phyloP scores from a whole-genome alignment of 1,140 invertebrate genomes.

The Lineus longissimus region DNA sequence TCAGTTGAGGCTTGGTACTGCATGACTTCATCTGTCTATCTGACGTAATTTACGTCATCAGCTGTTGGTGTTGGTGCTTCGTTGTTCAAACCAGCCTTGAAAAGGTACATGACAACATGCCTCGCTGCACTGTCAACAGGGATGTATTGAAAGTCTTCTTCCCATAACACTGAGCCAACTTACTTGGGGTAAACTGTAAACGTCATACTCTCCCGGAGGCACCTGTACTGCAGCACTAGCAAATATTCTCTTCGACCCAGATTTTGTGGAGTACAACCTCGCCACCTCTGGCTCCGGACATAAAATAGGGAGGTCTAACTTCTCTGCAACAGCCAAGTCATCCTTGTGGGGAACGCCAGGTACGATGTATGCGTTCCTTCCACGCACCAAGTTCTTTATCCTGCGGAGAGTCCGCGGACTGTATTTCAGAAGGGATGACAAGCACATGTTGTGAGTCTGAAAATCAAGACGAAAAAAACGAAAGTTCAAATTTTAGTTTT shows the following conservation, averaged over 20 bases:
- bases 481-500: background rate
- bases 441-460: conserved; percentile 51
- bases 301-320: conserved; percentile 47
- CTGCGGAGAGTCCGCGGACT: conserved; percentile 45
- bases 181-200: conserved; percentile 51
- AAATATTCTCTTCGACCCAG: conserved; percentile 53
- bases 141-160: background rate
- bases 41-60: too few species aligned
- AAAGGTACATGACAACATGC: too few species aligned
- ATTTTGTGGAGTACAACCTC: conserved; percentile 51
- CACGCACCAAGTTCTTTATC: conserved; percentile 47
- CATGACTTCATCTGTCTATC: too few species aligned
- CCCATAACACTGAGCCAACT: background rate
- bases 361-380: conserved; percentile 51
- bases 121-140: too few species aligned
- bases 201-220: conserved; percentile 50
- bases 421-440: conserved; percentile 52
- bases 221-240: conserved; percentile 45
- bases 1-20: background rate
- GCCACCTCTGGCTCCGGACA: conserved; percentile 50
- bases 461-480: conserved; percentile 18
- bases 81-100: too few species aligned
- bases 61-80: too few species aligned
- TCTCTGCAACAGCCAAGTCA: conserved; percentile 48
- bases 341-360: conserved; percentile 48